phyloP scores from a whole-genome alignment of 2,888 invertebrate genomes.

The Stenodera caucasica region DNA sequence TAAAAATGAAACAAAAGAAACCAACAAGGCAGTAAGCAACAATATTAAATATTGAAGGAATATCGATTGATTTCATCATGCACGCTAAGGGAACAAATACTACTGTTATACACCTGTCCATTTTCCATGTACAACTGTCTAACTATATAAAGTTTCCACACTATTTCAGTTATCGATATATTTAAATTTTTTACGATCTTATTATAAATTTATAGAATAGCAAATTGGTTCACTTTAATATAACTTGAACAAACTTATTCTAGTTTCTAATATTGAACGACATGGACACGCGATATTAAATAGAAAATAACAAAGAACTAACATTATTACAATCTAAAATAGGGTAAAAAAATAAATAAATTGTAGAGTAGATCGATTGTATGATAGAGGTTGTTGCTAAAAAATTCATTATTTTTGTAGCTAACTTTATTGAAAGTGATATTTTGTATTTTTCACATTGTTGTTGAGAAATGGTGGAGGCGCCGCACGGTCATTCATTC shows the following conservation, averaged over 20 bases:
- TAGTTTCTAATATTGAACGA: conserved; percentile 10
- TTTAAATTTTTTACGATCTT: conserved; percentile 33
- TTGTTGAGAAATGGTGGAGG: too few species aligned
- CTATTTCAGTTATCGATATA: conserved; percentile 25
- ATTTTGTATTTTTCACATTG: too few species aligned
- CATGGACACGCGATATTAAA: conserved; percentile 17
- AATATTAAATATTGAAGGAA: conserved; percentile 26
- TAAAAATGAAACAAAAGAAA: neutral
- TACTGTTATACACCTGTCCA: conserved; percentile 27
- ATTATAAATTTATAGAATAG: conserved; percentile 36
- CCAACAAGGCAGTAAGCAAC: neutral
- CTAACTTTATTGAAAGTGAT: too few species aligned
- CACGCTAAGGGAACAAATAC: conserved; percentile 30
- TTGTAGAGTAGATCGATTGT: too few species aligned
- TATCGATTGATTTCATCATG: conserved; percentile 19
- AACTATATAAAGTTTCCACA: conserved; percentile 2
- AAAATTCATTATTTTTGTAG: too few species aligned
- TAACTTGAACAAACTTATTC: conserved; percentile 10
- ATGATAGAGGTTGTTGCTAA: too few species aligned
- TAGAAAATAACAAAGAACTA: neutral
- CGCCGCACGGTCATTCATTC: too few species aligned
- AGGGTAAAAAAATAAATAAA: too few species aligned
- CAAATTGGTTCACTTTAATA: conserved; percentile 29
- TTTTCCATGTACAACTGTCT: conserved; percentile 27
- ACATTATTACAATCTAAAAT: too few species aligned